Conservation (phyloP, 1,140 invertebrate genomes). For the Aricia agestis region DNA sequence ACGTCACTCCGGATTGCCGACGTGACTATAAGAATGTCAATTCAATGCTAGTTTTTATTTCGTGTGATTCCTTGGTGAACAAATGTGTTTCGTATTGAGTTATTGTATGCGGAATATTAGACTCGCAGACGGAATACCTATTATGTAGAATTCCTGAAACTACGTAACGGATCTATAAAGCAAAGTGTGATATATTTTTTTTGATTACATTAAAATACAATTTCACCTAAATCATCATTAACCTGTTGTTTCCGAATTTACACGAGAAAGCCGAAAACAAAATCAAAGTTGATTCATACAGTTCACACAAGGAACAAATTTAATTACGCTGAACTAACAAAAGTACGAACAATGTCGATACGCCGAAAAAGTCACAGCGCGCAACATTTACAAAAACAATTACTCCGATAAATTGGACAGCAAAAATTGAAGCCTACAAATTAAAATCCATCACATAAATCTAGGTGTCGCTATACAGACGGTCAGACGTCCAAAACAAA, state of each 20-base stretch:
- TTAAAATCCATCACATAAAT: constrained; percentile 49
- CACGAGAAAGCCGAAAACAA: neutral
- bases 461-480: constrained; percentile 44
- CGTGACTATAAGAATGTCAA: constrained; percentile 12
- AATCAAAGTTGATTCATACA: neutral
- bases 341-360: neutral
- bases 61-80: neutral
- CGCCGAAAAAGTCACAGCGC: neutral
- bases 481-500: constrained; percentile 64
- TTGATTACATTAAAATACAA: too few relatives aligned
- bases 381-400: constrained; percentile 22
- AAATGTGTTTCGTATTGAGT: neutral
- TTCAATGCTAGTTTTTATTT: neutral
- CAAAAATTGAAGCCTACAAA: constrained; percentile 30
- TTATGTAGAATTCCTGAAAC: neutral
- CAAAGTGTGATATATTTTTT: too few relatives aligned
- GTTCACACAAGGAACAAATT: constrained; percentile 5
- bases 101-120: neutral
- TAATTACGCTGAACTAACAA: neutral
- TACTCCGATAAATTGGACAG: constrained; percentile 23
- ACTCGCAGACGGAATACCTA: neutral
- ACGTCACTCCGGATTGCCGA: constrained; percentile 23
- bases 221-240: neutral
- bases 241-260: neutral
- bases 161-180: too few relatives aligned